Evolutionary conservation across 2,797 vertebrate genomes (phyloP).

Genomic region (Pampus argenteus): DNA sequence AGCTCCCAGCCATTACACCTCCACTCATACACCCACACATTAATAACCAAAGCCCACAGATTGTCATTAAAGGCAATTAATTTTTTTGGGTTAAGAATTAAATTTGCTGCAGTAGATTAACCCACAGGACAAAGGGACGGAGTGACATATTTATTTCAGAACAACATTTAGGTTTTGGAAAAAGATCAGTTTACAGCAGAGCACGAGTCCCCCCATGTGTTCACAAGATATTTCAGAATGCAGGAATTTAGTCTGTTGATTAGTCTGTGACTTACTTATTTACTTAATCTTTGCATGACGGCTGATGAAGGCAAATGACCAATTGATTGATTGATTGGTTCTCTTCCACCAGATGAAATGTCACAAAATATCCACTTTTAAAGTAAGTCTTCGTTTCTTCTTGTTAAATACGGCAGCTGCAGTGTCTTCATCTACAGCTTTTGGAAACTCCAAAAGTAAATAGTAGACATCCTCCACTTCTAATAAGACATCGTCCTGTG

Average conservation of each 20-base stretch:
- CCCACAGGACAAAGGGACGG: conserved; percentile 29
- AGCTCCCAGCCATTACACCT: conserved; percentile 60
- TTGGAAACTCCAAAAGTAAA: conserved; percentile 87
- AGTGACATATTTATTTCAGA: conserved; percentile 23
- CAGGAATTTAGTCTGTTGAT: conserved; percentile 4
- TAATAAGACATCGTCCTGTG: conserved; percentile 89
- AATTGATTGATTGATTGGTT: background rate
- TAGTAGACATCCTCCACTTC: conserved; percentile 88
- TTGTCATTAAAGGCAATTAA: conserved; percentile 61
- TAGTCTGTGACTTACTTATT: conserved; percentile 13
- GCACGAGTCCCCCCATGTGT: background rate
- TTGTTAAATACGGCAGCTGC: conserved; percentile 87
- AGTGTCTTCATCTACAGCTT: conserved; percentile 83
- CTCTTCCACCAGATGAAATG: conserved; percentile 1
- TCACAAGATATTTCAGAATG: conserved; percentile 17
- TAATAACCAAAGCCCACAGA: conserved; percentile 57
- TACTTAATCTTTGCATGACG: background rate
- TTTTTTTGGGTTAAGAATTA: conserved; percentile 18
- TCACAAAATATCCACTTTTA: conserved; percentile 80
- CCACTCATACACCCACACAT: conserved; percentile 51
- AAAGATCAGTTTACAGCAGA: conserved; percentile 28
- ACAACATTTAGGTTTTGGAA: conserved; percentile 24
- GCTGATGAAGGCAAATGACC: background rate
- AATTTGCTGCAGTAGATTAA: conserved; percentile 41
- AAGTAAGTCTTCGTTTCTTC: conserved; percentile 79